Conservation (phyloP, 2,797 vertebrate species). For the Glossophaga mutica region DNA sequence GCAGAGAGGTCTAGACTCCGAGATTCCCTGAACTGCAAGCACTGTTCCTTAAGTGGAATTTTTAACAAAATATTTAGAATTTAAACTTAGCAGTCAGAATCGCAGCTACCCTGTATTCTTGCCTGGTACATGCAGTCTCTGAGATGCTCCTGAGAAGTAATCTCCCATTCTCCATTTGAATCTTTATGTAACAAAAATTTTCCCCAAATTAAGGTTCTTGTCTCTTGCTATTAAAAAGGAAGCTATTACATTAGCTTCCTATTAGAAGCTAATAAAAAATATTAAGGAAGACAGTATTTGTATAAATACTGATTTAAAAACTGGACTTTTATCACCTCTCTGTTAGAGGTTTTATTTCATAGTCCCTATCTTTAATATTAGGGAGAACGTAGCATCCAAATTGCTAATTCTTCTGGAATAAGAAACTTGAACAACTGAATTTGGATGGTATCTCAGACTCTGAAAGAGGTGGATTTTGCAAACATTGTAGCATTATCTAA, state of each 20-base stretch:
- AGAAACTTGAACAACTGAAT: background rate
- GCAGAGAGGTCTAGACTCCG: background rate
- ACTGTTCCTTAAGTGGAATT: background rate
- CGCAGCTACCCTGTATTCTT: background rate
- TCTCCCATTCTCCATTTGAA: background rate
- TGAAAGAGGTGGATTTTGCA: background rate
- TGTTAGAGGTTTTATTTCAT: background rate
- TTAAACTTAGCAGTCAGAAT: background rate
- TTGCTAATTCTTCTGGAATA: background rate
- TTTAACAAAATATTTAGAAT: conserved; percentile 30
- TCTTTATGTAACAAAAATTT: background rate
- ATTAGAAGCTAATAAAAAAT: background rate
- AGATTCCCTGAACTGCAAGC: background rate
- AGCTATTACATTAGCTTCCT: background rate
- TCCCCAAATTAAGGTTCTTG: background rate
- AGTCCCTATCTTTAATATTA: background rate
- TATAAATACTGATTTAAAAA: background rate
- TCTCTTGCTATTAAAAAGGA: background rate
- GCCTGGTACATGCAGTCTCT: background rate
- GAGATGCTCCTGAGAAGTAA: background rate
- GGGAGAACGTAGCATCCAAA: background rate
- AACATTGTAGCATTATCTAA: background rate
- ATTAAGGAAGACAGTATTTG: background rate
- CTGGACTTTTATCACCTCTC: background rate
- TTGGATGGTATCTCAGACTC: background rate